Base-by-base conservation (phyloP, 2,113 vertebrate genomes). In the Acrocephalus kingi region DNA sequence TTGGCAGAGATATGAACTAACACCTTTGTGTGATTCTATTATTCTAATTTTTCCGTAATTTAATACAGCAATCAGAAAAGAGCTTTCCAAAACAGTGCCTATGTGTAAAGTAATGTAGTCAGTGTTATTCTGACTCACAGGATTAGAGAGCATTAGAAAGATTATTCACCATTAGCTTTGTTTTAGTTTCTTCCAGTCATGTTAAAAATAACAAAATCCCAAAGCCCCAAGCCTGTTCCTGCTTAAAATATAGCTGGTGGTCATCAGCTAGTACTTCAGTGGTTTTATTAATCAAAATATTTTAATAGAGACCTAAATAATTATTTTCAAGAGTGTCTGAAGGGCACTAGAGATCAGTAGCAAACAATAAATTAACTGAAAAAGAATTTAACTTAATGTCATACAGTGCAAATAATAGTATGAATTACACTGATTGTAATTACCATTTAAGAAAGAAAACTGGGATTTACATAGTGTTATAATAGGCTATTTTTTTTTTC, bases 311-410 rank as follows among this genome's bases (percentile, higher is more conserved):
- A 24, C 51, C 43, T 63, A 93, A 97, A 94, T 84, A 84, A 96
- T 93, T 58, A 93, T 96, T 97, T 95, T 93, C 61, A 97, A 97
- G 63, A 63, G 45, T 94, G 62, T 95, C 87, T 94, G 91, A 91
- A 94, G 83, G 76, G 85, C 61, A 88, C 89, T 90, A 81, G 80
- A 91, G 85, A 96, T 64, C 58, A 94, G 92, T 63, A 96, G 51
- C 52, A 98, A 97, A 97, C 58, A 96, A 91, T 77, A 96, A 93
- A 96, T 96, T 87, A 95, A 73, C 33, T 82, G 84, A 84, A 84
- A 95, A 95, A 66, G 27, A 97, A 90, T 43, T 93, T 91, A 93
- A 66, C 10, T 58, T 87, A 87, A 81, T 68, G 54, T 76, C 79
- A 96, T 83, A 89, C 45, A 83, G 90, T 82, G 69, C 62, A 93